phyloP scores from a whole-genome alignment of 1,140 invertebrate genomes.

The Arion vulgaris region DNA sequence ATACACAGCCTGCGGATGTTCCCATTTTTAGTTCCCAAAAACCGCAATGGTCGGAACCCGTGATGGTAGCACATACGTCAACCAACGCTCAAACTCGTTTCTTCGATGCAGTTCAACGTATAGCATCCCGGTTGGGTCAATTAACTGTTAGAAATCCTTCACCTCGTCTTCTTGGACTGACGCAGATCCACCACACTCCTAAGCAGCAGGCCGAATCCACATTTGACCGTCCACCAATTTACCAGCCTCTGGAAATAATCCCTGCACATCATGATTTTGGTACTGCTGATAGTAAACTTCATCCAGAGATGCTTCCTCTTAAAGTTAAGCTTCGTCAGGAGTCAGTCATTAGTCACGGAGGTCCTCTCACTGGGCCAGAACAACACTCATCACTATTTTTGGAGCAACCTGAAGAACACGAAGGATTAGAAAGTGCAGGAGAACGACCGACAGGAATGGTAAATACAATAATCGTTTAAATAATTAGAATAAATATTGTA shows the following conservation, averaged over 20 bases:
- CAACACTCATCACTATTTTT: neutral
- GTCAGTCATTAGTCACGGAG: constrained; percentile 16
- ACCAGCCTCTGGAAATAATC: neutral
- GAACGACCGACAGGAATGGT: constrained; percentile 17
- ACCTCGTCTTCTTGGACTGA: neutral
- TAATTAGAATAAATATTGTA: no score
- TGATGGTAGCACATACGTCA: neutral
- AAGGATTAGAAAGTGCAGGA: neutral
- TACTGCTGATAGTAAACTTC: neutral
- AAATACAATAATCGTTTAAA: no score
- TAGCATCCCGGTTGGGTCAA: neutral
- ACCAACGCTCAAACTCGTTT: neutral
- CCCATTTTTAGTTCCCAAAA: neutral
- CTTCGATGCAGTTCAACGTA: neutral
- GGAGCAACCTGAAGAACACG: neutral
- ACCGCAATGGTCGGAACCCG: neutral
- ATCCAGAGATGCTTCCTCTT: neutral
- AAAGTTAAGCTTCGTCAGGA: neutral
- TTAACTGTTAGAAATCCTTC: neutral
- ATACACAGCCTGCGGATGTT: neutral
- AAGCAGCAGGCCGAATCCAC: neutral
- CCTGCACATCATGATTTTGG: neutral
- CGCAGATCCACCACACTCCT: neutral
- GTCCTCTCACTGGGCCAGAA: constrained; percentile 4
- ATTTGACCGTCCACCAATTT: neutral